Conservation (phyloP, 2,113 vertebrate genomes). For the Microcebus tavaratra region DNA sequence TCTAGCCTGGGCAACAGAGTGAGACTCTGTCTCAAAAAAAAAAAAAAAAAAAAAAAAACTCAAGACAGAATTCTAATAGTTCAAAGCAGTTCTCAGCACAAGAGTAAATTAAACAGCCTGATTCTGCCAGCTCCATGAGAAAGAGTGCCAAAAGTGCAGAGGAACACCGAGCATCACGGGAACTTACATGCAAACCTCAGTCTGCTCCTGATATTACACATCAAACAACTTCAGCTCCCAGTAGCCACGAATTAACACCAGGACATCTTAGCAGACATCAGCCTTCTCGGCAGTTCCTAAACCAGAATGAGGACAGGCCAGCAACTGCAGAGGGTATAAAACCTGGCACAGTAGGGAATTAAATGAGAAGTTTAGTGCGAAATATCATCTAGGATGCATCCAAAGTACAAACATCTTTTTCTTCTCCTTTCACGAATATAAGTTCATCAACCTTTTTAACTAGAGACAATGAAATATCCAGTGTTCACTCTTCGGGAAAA, state of each 20-base stretch:
- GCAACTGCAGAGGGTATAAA: neutral
- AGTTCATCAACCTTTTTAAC: neutral
- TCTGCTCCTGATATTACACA: neutral
- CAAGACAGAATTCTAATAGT: neutral
- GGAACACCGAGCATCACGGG: neutral
- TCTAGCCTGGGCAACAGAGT: no score
- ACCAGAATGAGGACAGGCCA: neutral
- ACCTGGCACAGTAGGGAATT: neutral
- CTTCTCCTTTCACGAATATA: neutral
- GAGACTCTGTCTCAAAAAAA: no score
- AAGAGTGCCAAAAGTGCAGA: neutral
- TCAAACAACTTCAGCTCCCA: neutral
- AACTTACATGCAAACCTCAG: neutral
- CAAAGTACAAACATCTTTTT: neutral
- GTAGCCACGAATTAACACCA: neutral
- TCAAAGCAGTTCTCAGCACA: slow-evolving; percentile 16
- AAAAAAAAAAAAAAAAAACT: neutral
- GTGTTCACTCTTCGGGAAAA: slow-evolving; percentile 9
- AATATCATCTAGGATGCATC: neutral
- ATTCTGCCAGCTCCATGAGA: neutral
- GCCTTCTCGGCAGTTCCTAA: neutral
- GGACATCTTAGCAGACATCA: neutral
- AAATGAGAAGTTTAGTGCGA: neutral
- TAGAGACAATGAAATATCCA: slow-evolving; percentile 5
- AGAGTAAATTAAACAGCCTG: slow-evolving; percentile 14